phyloP scores from a whole-genome alignment of 2,113 vertebrate species.

The Seriola quinqueradiata region DNA sequence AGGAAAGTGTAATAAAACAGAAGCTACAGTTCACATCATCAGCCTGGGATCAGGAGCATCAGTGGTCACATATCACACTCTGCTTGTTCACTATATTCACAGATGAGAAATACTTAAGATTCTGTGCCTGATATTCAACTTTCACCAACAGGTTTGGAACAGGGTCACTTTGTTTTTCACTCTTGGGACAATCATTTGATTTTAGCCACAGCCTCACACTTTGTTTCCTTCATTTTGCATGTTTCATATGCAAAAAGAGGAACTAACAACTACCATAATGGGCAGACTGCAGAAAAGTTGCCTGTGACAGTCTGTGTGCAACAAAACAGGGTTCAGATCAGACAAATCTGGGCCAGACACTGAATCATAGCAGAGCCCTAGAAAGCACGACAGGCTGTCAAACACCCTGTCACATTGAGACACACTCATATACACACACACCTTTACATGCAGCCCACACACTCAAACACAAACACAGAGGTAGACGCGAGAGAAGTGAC shows the following conservation, averaged over 20 bases:
- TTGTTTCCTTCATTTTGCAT: background rate
- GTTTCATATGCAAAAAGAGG: background rate
- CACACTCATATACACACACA: slow-evolving; percentile 9
- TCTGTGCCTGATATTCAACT: background rate
- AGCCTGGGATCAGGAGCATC: slow-evolving; percentile 19
- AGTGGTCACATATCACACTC: background rate
- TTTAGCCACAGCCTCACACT: background rate
- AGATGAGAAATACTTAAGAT: background rate
- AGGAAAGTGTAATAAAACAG: slow-evolving; percentile 61
- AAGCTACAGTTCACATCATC: background rate
- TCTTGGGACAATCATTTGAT: background rate
- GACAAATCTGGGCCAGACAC: slow-evolving; percentile 47
- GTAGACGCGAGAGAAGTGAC: slow-evolving; percentile 16
- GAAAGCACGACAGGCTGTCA: slow-evolving; percentile 44
- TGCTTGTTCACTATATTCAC: background rate
- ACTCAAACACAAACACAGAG: slow-evolving; percentile 12
- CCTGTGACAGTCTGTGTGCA: background rate
- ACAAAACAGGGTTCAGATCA: slow-evolving; percentile 32
- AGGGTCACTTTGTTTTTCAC: background rate
- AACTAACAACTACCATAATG: background rate
- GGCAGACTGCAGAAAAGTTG: background rate
- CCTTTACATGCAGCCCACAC: slow-evolving; percentile 38
- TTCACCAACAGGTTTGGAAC: background rate
- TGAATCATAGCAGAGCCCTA: slow-evolving; percentile 49
- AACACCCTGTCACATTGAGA: slow-evolving; percentile 23